Evolutionary conservation across 1,140 invertebrate genomes (phyloP).

Genomic region (Drosophila kikkawai): DNA sequence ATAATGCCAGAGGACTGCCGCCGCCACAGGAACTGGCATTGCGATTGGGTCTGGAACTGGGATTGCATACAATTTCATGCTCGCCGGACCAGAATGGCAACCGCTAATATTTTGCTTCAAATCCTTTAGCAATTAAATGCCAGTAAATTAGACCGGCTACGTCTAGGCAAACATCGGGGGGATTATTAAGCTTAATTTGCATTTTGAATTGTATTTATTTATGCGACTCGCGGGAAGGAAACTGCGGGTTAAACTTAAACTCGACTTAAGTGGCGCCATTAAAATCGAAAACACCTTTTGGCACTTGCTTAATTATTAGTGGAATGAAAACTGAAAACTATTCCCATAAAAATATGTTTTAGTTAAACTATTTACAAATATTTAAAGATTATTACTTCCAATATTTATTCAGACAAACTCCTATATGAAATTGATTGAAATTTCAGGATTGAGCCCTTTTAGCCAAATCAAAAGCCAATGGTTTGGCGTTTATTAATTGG

Average conservation of each 20-base stretch:
- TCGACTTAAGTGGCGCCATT: constrained; percentile 5
- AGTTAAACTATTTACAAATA: background rate
- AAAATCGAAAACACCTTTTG: background rate
- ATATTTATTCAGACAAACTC: background rate
- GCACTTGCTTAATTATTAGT: background rate
- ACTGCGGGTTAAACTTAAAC: background rate
- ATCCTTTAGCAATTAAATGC: constrained; percentile 66
- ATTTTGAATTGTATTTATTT: constrained; percentile 41
- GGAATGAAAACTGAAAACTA: background rate
- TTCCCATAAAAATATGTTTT: background rate
- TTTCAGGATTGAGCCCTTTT: constrained; percentile 20
- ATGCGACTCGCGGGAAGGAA: constrained; percentile 13
- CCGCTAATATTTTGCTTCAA: constrained; percentile 67
- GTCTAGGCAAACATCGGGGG: constrained; percentile 12
- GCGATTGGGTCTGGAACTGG: constrained; percentile 22
- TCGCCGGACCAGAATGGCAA: constrained; percentile 53
- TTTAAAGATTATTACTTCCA: too few species aligned
- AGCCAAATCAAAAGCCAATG: constrained; percentile 45
- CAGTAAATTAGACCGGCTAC: constrained; percentile 56
- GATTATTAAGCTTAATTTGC: constrained; percentile 53
- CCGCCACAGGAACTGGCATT: constrained; percentile 9
- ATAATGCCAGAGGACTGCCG: constrained; percentile 32
- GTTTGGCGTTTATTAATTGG: constrained; percentile 42
- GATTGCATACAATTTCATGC: constrained; percentile 69
- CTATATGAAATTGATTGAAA: constrained; percentile 8